These are phyloP conservation scores for Choristoneura rosaceana DNA, from an alignment of 2,888 invertebrate genomes.

Conservation along the genomic window DNA sequence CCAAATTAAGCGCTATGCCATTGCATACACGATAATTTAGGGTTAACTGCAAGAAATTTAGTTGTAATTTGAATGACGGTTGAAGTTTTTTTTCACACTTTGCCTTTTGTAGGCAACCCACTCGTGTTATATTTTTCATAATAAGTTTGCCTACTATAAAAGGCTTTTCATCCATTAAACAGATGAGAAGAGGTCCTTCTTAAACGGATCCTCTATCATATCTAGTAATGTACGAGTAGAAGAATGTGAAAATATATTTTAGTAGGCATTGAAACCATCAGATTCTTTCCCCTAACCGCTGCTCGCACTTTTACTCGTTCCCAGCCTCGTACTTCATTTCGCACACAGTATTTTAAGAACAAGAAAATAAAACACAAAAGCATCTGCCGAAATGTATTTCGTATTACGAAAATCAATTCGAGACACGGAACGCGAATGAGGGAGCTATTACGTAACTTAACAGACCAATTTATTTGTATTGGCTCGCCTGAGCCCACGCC, in stretches of 20 bases:
- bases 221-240: too few relatives aligned
- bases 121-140: too few relatives aligned
- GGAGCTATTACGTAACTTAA: slow-evolving; percentile 40
- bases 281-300: not conserved
- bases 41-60: too few relatives aligned
- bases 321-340: not conserved
- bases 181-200: too few relatives aligned
- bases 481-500: slow-evolving; percentile 19
- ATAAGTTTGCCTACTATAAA: too few relatives aligned
- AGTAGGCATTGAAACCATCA: not conserved
- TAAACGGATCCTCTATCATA: too few relatives aligned
- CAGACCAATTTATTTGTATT: slow-evolving; percentile 41
- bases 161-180: too few relatives aligned
- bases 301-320: not conserved
- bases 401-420: slow-evolving; percentile 36
- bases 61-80: too few relatives aligned
- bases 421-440: slow-evolving; percentile 37
- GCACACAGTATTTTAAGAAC: not conserved
- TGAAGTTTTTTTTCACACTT: too few relatives aligned
- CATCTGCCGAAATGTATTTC: slow-evolving; percentile 11
- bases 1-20: too few relatives aligned
- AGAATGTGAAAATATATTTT: not conserved
- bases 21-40: too few relatives aligned
- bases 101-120: too few relatives aligned
- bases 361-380: slow-evolving; percentile 15